A percentile compares a stretch with the other conserved stretches of the same genome.
phyloP scores from a whole-genome alignment of 1,140 invertebrate genomes.

The Trichonephila clavata region DNA sequence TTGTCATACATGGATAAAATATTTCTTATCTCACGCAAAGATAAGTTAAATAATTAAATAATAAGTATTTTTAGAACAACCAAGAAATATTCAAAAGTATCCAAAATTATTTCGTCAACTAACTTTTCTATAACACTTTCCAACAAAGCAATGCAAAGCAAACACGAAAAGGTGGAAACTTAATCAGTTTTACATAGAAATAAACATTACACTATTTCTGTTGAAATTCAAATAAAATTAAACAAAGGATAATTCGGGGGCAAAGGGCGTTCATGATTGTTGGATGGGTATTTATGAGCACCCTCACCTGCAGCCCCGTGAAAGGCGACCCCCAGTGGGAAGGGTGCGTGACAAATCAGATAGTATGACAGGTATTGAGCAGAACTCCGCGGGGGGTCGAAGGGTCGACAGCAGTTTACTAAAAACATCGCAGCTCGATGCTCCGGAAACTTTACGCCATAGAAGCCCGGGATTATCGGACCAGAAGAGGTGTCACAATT shows the following conservation, averaged over 20 bases:
- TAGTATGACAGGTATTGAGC: slow-evolving; percentile 67
- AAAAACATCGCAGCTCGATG: slow-evolving; percentile 51
- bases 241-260: neutral
- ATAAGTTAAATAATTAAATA: too few species aligned
- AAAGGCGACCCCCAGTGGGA: neutral
- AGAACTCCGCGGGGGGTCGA: neutral
- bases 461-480: neutral
- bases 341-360: slow-evolving; percentile 70
- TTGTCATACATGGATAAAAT: too few species aligned
- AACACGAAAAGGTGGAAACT: too few species aligned
- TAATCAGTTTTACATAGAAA: too few species aligned
- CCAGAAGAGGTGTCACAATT: neutral
- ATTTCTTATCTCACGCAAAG: too few species aligned
- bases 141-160: too few species aligned
- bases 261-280: neutral
- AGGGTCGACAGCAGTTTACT: slow-evolving; percentile 49
- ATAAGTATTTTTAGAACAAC: too few species aligned
- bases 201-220: neutral
- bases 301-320: neutral
- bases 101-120: too few species aligned
- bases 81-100: too few species aligned
- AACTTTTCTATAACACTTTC: too few species aligned
- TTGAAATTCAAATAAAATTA: neutral
- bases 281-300: neutral
- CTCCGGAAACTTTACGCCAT: slow-evolving; percentile 50